Percentiles rank a stretch among this genome's conserved stretches.
Evolutionary conservation across 1,140 invertebrate species (phyloP).

Genomic region (Brachionus paranguensis): DNA sequence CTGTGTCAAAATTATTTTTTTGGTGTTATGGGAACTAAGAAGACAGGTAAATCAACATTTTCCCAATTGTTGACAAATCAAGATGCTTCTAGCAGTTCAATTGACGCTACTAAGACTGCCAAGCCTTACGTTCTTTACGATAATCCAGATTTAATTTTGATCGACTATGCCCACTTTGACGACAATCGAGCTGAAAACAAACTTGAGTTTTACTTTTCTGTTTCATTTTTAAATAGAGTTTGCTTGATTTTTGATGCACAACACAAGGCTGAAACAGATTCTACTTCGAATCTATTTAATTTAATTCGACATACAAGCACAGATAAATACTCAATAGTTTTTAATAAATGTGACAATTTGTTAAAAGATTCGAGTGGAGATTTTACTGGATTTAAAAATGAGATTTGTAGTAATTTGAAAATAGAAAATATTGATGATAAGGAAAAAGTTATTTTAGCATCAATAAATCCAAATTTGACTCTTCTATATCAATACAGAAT

Average conservation of each 20-base stretch:
- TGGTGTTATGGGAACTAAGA: neutral
- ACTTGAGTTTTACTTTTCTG: neutral
- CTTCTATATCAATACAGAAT: neutral
- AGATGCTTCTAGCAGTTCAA: neutral
- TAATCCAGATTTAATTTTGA: neutral
- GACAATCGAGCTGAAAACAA: neutral
- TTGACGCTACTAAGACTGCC: neutral
- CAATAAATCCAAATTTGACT: neutral
- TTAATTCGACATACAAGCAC: neutral
- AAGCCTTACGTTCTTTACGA: neutral
- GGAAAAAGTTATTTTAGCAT: neutral
- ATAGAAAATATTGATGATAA: neutral
- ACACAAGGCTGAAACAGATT: neutral
- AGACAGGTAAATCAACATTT: neutral
- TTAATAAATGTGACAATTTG: slow-evolving; percentile 1
- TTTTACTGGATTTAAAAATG: neutral
- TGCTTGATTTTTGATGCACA: neutral
- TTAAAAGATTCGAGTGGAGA: neutral
- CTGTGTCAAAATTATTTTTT: slow-evolving; percentile 9
- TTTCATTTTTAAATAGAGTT: neutral
- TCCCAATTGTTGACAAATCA: neutral
- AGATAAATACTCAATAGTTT: slow-evolving; percentile 3
- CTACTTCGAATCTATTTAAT: neutral
- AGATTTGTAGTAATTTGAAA: neutral
- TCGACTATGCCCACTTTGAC: neutral